Base-by-base conservation (phyloP, 2,888 invertebrate genomes). In the Standfussiana lucernea region DNA sequence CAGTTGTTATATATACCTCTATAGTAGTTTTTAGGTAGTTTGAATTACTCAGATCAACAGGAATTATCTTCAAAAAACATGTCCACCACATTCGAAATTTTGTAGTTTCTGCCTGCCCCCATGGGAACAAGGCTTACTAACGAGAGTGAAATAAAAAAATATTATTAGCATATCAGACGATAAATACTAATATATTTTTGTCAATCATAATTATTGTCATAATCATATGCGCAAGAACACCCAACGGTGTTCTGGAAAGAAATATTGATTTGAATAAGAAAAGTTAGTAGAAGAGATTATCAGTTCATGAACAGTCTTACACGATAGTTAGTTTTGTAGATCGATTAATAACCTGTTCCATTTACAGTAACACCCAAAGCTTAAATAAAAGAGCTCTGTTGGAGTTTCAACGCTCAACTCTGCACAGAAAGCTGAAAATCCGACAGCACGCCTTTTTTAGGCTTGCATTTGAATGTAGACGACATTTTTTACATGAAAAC, bases 161-260 rank as follows among this genome's bases (percentile, higher is more conserved):
- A 45, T n/a, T 21, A 75, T 37, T 75, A 13, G 35, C 56, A 18
- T 75, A 74, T 75, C 56, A 28, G 13, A 37, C 0, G 75, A 75
- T 74, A 74, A 42, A 35, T 74, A 45, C 18, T 56, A 18, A 11
- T 5, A n/a, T 42, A 50, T 32, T 50, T 76, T 75, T 35, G 47
- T 35, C 40, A 40, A 62, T 10, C 8, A 37, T 15, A n/a, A n/a
- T n/a, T n/a, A 53, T 18, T 73, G n/a, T 2, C 10, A 28, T 53
- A 32, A 32, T 37, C 10, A 18, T 47, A 10, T 64, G 37, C 62
- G 11, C 28, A 24, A 35, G 24, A 35, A 61, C 35, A 35, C 28
- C 10, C 1, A 32, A 8, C 50, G 0, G 50, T 50, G 24, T 21
- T 47, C 7, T 21, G 2, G 21, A 45, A n/a, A n/a, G n/a, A 13